phyloP scores from a whole-genome alignment of 2,113 vertebrate genomes.

The Xiphorhynchus elegans region DNA sequence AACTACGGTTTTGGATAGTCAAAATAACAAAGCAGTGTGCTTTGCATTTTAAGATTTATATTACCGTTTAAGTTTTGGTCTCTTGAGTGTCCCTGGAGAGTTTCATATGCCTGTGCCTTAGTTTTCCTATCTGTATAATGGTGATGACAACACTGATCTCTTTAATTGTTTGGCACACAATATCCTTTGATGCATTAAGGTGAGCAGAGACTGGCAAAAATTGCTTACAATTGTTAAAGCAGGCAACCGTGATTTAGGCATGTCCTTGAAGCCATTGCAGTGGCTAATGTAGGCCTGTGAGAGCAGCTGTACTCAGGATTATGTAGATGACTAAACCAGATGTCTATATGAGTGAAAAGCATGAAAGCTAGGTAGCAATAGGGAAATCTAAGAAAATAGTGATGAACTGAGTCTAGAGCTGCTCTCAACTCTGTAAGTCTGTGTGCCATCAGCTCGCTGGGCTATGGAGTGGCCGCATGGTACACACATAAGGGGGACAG shows the following conservation, averaged over 20 bases:
- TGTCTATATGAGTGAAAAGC: not conserved
- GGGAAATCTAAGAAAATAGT: not conserved
- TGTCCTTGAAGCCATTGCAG: not conserved
- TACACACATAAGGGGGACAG: rapidly evolving
- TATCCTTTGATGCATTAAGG: not conserved
- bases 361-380: not conserved
- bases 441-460: rapidly evolving
- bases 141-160: not conserved
- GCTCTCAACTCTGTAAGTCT: not conserved
- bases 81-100: not conserved
- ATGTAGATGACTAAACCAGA: not conserved
- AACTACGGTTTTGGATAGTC: not conserved
- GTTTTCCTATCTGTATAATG: not conserved
- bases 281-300: not conserved
- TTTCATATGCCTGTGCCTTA: not conserved
- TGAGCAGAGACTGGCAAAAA: not conserved
- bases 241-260: not conserved
- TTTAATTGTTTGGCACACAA: not conserved
- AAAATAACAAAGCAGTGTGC: not conserved
- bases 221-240: not conserved
- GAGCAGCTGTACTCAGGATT: not conserved
- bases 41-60: not conserved
- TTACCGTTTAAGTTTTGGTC: not conserved
- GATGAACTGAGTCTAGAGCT: not conserved
- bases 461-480: not conserved